A percentile compares a stretch with the other conserved stretches of the same genome.
Evolutionary conservation across 1,140 invertebrate species (phyloP).

Genomic region (Radopholus similis): DNA sequence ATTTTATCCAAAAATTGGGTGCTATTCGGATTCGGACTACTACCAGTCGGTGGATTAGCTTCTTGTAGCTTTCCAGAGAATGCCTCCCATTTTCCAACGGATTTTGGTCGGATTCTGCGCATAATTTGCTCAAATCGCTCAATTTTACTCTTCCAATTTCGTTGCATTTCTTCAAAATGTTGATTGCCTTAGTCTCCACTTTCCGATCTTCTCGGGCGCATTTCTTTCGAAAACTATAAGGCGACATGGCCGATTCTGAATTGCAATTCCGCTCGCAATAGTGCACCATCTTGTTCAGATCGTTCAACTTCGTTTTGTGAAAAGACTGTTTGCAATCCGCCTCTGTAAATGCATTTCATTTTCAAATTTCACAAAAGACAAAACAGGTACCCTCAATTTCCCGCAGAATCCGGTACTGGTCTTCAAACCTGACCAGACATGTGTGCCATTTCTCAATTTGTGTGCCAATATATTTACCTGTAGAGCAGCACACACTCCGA

Average conservation of each 20-base stretch:
- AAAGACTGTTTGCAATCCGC: not conserved
- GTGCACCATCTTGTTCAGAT: not conserved
- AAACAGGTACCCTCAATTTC: conserved; percentile 7
- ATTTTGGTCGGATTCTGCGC: no score
- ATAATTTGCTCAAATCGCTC: not conserved
- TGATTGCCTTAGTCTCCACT: not conserved
- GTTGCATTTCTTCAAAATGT: not conserved
- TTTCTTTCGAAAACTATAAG: conserved; percentile 1
- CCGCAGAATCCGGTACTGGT: conserved; percentile 23
- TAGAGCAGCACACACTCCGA: conserved; percentile 84
- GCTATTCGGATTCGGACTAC: no score
- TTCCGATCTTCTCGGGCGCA: not conserved
- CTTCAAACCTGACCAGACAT: no score
- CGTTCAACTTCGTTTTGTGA: not conserved
- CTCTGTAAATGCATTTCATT: not conserved
- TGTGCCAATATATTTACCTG: no score
- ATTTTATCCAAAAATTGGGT: no score
- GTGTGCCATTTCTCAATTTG: no score
- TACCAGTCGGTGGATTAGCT: not conserved
- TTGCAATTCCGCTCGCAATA: conserved; percentile 6
- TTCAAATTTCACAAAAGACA: not conserved
- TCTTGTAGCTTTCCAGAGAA: not conserved
- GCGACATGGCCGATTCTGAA: not conserved
- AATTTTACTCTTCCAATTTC: conserved; percentile 11
- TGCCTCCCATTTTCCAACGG: no score